phyloP scores from a whole-genome alignment of 2,888 invertebrate species.

The Drosophila kuntzei region DNA sequence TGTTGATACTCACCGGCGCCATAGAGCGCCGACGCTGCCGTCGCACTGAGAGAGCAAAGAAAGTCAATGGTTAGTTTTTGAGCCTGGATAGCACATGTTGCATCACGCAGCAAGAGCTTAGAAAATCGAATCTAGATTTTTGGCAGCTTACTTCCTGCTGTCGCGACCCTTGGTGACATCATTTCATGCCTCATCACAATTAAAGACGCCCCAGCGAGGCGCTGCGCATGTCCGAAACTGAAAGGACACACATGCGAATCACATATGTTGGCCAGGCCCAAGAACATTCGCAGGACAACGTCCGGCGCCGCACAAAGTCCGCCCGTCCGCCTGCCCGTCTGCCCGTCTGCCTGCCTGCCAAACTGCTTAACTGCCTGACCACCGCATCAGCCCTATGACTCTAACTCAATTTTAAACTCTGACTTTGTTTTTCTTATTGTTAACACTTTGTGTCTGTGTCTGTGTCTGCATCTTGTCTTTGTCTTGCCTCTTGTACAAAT shows the following conservation, averaged over 20 bases:
- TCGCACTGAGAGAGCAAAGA: conserved; percentile 57
- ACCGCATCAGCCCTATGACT: conserved; percentile 4
- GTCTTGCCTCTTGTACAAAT: conserved; percentile 73
- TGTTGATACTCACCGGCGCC: conserved; percentile 70
- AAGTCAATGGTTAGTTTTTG: conserved; percentile 9
- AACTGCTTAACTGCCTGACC: conserved; percentile 17
- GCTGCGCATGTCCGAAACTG: conserved; percentile 16
- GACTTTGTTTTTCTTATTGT: conserved; percentile 77
- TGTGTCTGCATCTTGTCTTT: conserved; percentile 32
- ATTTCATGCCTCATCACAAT: conserved; percentile 83
- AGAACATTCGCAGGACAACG: conserved; percentile 8
- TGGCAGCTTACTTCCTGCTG: conserved; percentile 67
- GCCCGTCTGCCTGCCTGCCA: conserved; percentile 28
- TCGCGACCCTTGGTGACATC: conserved; percentile 77
- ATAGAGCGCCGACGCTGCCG: conserved; percentile 65
- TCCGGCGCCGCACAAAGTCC: conserved; percentile 37
- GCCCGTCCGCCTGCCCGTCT: conserved; percentile 17
- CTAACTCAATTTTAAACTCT: conserved; percentile 16
- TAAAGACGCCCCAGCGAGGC: conserved; percentile 66
- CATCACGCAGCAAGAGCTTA: conserved; percentile 64
- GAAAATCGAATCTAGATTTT: conserved; percentile 1
- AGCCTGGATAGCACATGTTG: conserved; percentile 72
- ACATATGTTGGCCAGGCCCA: conserved; percentile 76
- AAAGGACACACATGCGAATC: conserved; percentile 71
- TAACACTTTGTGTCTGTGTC: conserved; percentile 57